A percentile compares a stretch with the other conserved stretches of the same genome.
Conservation (phyloP, 2,113 vertebrate species). For the Plecturocebus donacophilus region DNA sequence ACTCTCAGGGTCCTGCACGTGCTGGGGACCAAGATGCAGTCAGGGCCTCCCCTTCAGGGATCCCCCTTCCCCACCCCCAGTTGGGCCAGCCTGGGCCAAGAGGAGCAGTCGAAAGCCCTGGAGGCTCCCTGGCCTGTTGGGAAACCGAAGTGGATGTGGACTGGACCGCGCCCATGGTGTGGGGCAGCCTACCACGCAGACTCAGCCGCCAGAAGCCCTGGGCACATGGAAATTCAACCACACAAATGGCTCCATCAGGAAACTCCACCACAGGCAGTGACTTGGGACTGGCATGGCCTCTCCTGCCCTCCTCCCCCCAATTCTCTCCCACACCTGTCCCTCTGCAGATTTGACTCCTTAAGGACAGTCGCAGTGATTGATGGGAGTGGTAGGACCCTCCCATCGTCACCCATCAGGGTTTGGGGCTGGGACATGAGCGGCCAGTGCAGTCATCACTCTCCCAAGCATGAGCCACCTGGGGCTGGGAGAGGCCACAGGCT, state of each 20-base stretch:
- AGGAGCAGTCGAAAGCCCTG: not conserved
- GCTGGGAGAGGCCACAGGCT: not conserved
- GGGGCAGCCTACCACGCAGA: not conserved
- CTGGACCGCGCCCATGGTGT: accelerated
- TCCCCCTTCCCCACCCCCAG: too few relatives aligned
- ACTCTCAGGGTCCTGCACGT: accelerated
- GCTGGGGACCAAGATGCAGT: accelerated
- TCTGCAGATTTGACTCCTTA: not conserved
- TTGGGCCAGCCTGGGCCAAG: not conserved
- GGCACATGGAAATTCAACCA: not conserved
- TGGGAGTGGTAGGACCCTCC: not conserved
- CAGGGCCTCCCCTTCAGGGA: too few relatives aligned
- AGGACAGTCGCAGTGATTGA: not conserved
- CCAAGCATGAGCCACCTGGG: not conserved
- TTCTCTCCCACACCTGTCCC: not conserved
- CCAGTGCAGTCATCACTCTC: not conserved
- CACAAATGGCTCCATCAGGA: not conserved
- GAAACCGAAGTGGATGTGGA: not conserved
- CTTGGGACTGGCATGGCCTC: accelerated
- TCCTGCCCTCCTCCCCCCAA: not conserved
- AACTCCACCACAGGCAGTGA: not conserved
- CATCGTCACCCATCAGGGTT: not conserved
- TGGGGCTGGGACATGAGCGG: not conserved
- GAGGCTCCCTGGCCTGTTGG: not conserved
- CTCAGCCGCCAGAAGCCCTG: not conserved